phyloP scores from a whole-genome alignment of 2,888 invertebrate genomes.

The Epistrophe grossulariae region DNA sequence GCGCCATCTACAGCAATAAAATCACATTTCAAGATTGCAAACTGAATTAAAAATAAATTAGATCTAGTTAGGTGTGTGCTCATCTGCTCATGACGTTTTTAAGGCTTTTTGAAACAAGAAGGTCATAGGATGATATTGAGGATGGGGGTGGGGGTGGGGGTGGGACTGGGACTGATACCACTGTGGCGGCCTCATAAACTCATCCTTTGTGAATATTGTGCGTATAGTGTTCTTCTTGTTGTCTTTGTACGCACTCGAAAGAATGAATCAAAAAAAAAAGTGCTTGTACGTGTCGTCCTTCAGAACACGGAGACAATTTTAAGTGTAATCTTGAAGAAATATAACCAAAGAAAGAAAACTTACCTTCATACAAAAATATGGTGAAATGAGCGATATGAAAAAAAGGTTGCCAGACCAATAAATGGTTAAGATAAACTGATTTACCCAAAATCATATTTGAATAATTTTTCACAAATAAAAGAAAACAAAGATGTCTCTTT shows the following conservation, averaged over 20 bases:
- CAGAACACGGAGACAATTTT: slow-evolving; percentile 17
- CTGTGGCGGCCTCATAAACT: not conserved
- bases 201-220: slow-evolving; percentile 7
- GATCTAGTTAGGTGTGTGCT: slow-evolving; percentile 42
- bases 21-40: slow-evolving; percentile 64
- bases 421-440: not conserved
- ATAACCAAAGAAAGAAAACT: not conserved
- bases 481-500: not conserved
- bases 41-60: slow-evolving; percentile 72
- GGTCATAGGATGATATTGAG: slow-evolving; percentile 7
- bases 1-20: slow-evolving; percentile 60
- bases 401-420: not conserved
- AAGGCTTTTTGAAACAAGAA: slow-evolving; percentile 36
- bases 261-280: not conserved
- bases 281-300: slow-evolving; percentile 44
- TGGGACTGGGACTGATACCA: too few species aligned
- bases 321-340: slow-evolving; percentile 11
- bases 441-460: not conserved
- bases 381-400: not conserved
- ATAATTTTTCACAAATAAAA: not conserved
- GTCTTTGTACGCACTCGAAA: not conserved
- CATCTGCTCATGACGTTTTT: slow-evolving; percentile 44
- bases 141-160: not conserved
- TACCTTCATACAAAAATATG: not conserved
- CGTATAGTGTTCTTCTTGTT: slow-evolving; percentile 8